Percentiles rank a stretch among this genome's conserved stretches.
Evolutionary conservation across 2,888 invertebrate genomes (phyloP).

Genomic region (Erannis defoliaria): DNA sequence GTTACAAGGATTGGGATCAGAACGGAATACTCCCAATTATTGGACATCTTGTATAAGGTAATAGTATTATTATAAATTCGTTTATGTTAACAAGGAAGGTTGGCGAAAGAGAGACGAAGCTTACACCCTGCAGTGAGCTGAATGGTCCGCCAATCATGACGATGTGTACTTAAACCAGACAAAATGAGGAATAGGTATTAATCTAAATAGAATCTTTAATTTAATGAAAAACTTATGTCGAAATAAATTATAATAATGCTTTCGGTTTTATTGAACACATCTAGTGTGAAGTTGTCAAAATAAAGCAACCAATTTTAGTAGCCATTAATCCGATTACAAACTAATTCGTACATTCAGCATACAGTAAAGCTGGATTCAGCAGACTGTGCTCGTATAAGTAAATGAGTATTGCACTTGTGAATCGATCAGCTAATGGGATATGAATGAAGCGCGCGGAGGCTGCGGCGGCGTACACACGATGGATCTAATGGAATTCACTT

Average conservation of each 20-base stretch:
- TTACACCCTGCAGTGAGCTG: no score
- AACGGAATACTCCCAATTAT: no score
- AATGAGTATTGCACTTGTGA: slow-evolving; percentile 76
- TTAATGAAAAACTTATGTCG: not conserved
- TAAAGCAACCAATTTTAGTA: slow-evolving; percentile 16
- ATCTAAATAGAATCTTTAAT: not conserved
- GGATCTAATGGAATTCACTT: slow-evolving; percentile 86
- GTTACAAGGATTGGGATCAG: no score
- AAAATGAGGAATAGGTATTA: not conserved
- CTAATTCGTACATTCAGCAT: slow-evolving; percentile 42
- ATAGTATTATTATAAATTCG: no score
- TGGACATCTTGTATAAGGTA: no score
- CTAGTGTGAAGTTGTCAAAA: slow-evolving; percentile 4
- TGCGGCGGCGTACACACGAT: slow-evolving; percentile 77
- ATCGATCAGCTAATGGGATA: slow-evolving; percentile 85
- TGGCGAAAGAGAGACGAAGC: no score
- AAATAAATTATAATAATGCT: not conserved
- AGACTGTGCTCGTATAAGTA: slow-evolving; percentile 47
- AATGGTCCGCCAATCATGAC: no score
- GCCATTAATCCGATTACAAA: slow-evolving; percentile 40
- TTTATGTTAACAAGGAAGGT: no score
- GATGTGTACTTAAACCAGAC: not conserved
- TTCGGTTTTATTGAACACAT: not conserved
- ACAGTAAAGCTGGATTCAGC: slow-evolving; percentile 41
- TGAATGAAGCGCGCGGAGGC: slow-evolving; percentile 80